phyloP scores from a whole-genome alignment of 2,888 invertebrate genomes.

The Mallateleia sp. region DNA sequence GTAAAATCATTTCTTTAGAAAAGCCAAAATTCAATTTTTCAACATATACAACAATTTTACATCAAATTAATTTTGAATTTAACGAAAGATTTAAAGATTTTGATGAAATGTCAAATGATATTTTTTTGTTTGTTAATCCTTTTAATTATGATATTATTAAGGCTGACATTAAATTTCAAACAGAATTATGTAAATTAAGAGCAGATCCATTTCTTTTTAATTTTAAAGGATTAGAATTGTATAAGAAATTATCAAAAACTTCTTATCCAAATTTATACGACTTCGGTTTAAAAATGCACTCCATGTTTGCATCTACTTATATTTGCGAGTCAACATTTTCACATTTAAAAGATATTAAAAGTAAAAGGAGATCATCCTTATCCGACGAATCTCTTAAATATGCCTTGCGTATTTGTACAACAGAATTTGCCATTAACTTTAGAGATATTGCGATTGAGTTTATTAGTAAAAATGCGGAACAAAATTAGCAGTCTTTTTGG shows the following conservation, averaged over 20 bases:
- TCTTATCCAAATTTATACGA: constrained; percentile 9
- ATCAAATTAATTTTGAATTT: not conserved
- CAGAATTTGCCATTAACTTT: not conserved
- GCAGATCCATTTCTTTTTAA: constrained; percentile 1
- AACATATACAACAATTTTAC: not conserved
- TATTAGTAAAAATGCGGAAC: too few relatives aligned
- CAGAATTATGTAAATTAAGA: constrained; percentile 16
- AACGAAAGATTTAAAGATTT: constrained; percentile 18
- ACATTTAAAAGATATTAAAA: constrained; percentile 26
- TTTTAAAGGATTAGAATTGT: too few relatives aligned
- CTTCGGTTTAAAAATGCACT: constrained; percentile 32
- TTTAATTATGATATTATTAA: too few relatives aligned
- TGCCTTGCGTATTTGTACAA: too few relatives aligned
- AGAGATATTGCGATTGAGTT: too few relatives aligned
- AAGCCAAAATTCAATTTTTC: not conserved
- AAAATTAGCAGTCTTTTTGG: too few relatives aligned
- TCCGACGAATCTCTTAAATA: constrained; percentile 6
- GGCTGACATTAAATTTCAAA: not conserved
- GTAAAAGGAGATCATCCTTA: not conserved
- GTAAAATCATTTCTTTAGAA: too few relatives aligned
- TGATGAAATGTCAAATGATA: constrained; percentile 7
- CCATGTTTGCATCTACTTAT: constrained; percentile 30
- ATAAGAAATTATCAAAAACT: not conserved
- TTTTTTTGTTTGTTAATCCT: constrained; percentile 6
- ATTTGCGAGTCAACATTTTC: constrained; percentile 42